phyloP scores from a whole-genome alignment of 2,113 vertebrate species.

The Otis tarda region DNA sequence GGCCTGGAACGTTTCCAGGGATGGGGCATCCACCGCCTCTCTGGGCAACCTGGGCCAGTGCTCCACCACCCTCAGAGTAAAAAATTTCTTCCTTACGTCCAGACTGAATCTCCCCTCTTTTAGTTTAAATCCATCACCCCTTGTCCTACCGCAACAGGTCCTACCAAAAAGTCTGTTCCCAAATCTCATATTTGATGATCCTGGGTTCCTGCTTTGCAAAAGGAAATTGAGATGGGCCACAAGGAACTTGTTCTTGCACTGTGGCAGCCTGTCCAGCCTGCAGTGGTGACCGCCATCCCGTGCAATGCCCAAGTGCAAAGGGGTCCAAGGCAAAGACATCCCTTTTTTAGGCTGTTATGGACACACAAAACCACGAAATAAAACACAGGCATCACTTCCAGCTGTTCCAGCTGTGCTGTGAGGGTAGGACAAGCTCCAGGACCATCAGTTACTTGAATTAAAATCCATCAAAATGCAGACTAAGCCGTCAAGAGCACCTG shows the following conservation, averaged over 20 bases:
- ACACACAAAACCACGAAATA: not conserved
- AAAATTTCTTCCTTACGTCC: not conserved
- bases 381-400: not conserved
- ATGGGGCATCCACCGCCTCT: not conserved
- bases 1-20: not conserved
- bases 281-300: accelerated
- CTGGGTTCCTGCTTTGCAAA: not conserved
- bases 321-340: not conserved
- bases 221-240: not conserved
- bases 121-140: not conserved
- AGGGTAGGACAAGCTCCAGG: not conserved
- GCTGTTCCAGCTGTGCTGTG: not conserved
- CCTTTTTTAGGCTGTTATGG: not conserved
- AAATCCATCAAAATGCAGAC: not conserved
- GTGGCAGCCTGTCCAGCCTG: not conserved
- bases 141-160: accelerated
- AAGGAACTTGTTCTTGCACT: accelerated
- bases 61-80: no score
- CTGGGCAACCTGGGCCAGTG: not conserved
- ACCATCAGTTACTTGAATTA: not conserved
- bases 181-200: accelerated
- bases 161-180: not conserved
- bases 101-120: not conserved
- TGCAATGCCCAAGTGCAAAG: not conserved
- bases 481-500: not conserved